These are phyloP conservation scores for Phallusia fumigata DNA, from an alignment of 23 tunicate species.

Conservation along the genomic window DNA sequence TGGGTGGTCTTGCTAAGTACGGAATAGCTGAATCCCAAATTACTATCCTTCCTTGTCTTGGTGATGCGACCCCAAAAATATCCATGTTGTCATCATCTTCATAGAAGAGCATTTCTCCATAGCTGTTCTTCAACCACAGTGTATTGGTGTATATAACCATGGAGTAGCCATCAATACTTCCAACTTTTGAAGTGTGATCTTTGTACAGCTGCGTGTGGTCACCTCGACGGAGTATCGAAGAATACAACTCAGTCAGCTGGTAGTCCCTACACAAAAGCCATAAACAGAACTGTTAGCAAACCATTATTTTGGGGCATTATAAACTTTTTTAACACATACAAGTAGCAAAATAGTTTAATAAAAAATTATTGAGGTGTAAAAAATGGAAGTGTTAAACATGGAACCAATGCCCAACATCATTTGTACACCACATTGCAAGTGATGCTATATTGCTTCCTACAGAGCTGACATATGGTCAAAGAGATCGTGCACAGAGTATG, in stretches of 20 bases:
- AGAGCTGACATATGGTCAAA: no score
- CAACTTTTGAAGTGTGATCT: slow-evolving; percentile 10
- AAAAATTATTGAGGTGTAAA: no score
- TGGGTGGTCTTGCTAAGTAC: slow-evolving; percentile 68
- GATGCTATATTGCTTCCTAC: no score
- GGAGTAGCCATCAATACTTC: slow-evolving; percentile 30
- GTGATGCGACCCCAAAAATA: slow-evolving; percentile 56
- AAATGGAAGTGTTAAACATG: no score
- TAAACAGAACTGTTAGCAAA: no score
- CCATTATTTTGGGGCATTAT: no score
- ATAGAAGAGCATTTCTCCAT: slow-evolving; percentile 76
- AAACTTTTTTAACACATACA: no score
- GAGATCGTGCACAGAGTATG: no score
- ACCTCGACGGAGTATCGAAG: slow-evolving; percentile 75
- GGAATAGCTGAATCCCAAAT: slow-evolving; percentile 61
- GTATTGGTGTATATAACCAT: slow-evolving; percentile 52
- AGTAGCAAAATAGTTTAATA: no score
- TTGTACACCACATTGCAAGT: no score
- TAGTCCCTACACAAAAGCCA: slow-evolving; percentile 22
- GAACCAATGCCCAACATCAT: no score
- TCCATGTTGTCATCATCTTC: slow-evolving; percentile 70
- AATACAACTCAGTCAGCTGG: slow-evolving; percentile 64
- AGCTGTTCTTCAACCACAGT: slow-evolving; percentile 83
- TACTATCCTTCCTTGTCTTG: slow-evolving; percentile 57
- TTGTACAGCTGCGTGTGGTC: slow-evolving; percentile 58